Percentiles rank a stretch among this genome's conserved stretches.
phyloP scores from a whole-genome alignment of 2,113 vertebrate species.

The Xyliphius kryptos region DNA sequence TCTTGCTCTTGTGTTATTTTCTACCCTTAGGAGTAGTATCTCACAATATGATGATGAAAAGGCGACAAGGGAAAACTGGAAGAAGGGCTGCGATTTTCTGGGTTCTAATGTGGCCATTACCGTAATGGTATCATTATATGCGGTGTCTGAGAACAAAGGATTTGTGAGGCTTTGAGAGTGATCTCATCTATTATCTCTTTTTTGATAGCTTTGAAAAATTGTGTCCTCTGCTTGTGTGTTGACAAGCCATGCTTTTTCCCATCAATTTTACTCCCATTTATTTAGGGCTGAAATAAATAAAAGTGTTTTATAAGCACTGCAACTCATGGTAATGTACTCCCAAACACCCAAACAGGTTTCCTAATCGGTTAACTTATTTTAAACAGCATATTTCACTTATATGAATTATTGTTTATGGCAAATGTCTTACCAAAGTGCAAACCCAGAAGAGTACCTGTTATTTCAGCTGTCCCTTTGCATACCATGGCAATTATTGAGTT shows the following conservation, averaged over 20 bases:
- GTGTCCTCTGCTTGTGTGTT: constrained; percentile 8
- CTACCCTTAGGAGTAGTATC: constrained; percentile 17
- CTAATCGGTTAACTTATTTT: too few relatives aligned
- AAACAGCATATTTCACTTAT: too few relatives aligned
- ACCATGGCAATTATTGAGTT: too few relatives aligned
- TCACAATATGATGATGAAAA: constrained; percentile 22
- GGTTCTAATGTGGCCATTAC: constrained; percentile 27
- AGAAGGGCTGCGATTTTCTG: constrained; percentile 22
- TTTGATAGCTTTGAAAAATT: constrained; percentile 7
- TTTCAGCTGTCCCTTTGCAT: too few relatives aligned
- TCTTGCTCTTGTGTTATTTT: neutral
- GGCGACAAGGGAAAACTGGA: constrained; percentile 18
- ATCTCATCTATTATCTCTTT: constrained; percentile 29
- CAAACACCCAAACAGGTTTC: too few relatives aligned
- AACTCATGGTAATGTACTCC: neutral
- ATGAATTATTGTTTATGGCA: too few relatives aligned
- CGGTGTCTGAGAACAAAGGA: constrained; percentile 34
- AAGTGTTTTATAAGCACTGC: neutral
- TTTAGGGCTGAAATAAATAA: neutral
- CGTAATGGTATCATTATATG: constrained; percentile 32
- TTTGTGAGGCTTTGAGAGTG: constrained; percentile 26
- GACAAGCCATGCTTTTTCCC: constrained; percentile 12
- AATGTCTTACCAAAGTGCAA: too few relatives aligned
- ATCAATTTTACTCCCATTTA: neutral
- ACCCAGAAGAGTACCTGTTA: too few relatives aligned